Percentiles rank a stretch among this genome's conserved stretches.
These are phyloP conservation scores for Ochlodes sylvanus DNA, from an alignment of 2,888 invertebrate species.

Conservation along the genomic window DNA sequence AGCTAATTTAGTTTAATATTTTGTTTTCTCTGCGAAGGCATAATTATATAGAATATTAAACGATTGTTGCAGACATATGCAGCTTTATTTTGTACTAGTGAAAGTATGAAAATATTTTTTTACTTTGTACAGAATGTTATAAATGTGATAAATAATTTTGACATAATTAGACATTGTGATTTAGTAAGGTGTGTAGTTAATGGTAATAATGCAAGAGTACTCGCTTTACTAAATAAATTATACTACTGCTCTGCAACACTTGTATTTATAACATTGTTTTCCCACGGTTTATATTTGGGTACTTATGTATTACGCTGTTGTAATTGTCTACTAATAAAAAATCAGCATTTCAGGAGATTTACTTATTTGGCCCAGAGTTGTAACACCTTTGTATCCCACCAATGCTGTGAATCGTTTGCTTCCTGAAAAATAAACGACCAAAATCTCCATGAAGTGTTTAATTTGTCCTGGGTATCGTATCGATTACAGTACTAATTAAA, in stretches of 20 bases:
- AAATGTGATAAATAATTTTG: slow-evolving; percentile 83
- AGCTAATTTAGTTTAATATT: slow-evolving; percentile 36
- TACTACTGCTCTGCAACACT: slow-evolving; percentile 65
- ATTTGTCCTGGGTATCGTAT: background rate
- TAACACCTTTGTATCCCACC: slow-evolving; percentile 82
- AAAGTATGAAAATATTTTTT: slow-evolving; percentile 81
- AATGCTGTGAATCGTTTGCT: slow-evolving; percentile 85
- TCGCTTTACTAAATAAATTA: slow-evolving; percentile 78
- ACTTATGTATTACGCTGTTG: slow-evolving; percentile 80
- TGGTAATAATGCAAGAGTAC: slow-evolving; percentile 64
- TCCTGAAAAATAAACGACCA: slow-evolving; percentile 84
- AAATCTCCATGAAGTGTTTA: slow-evolving; percentile 65
- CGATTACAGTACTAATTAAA: background rate
- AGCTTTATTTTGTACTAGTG: slow-evolving; percentile 77
- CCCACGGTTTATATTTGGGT: slow-evolving; percentile 80
- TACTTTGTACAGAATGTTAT: slow-evolving; percentile 83
- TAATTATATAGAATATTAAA: slow-evolving; percentile 42
- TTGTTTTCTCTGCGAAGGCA: slow-evolving; percentile 48
- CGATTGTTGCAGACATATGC: slow-evolving; percentile 61
- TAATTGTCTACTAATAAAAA: slow-evolving; percentile 67
- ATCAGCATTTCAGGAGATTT: slow-evolving; percentile 66
- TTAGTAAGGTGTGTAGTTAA: slow-evolving; percentile 81
- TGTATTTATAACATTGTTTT: slow-evolving; percentile 72
- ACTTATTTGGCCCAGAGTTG: slow-evolving; percentile 80
- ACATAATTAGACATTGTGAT: slow-evolving; percentile 83